Base-by-base conservation (phyloP, 1,140 invertebrate species). In the Cyphomyrmex costatus region DNA sequence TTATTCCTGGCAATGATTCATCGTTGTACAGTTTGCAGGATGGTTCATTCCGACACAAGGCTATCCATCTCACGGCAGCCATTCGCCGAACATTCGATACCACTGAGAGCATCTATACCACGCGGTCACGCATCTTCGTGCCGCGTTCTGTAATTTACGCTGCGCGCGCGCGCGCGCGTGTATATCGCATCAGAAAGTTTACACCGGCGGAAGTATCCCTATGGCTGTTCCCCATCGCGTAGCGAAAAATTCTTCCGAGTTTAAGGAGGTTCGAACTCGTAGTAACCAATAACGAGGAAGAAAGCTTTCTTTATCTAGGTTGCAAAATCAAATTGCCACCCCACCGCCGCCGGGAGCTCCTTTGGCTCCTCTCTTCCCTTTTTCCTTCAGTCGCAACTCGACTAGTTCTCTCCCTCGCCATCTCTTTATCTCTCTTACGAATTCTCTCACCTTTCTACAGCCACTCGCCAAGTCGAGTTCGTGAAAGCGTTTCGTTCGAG, bases 261-360 rank as follows among this genome's bases (percentile, higher is more conserved):
- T 82, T 86, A 51, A 85, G 36, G 27, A 33, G 49, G 42, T 71
- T 58, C 49, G 71, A 86, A 86, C 80, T 85, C 49, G 21, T 70
- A 51, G 85, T 86, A 89, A 86, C 88, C 88, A 86, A 86, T 89
- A 89, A 89, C 88, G 88, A 89, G 85, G 88, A 87, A 89, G 88
- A 89, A 89, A 89, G 88, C 88, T 89, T 89, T 89, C 88, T 89
- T 89, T 89, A 89, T 89, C 88, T 89, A 76, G 78, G 78, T 89
- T 89, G 88, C 85, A 89, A 89, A 89, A 89, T 89, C 88, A 86
- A 89, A 89, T 89, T 89, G 88, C 88, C 87, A 85, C 51, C 84
- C 77, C 49, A 60, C 85, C 65, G 21, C 14, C 36, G 27, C 27
- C 49, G 63, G n/a, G 51, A 27, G 21, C 65, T 73, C 42, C 60